These are phyloP conservation scores for Bembecia ichneumoniformis DNA, from an alignment of 2,888 invertebrate genomes.

Conservation along the genomic window DNA sequence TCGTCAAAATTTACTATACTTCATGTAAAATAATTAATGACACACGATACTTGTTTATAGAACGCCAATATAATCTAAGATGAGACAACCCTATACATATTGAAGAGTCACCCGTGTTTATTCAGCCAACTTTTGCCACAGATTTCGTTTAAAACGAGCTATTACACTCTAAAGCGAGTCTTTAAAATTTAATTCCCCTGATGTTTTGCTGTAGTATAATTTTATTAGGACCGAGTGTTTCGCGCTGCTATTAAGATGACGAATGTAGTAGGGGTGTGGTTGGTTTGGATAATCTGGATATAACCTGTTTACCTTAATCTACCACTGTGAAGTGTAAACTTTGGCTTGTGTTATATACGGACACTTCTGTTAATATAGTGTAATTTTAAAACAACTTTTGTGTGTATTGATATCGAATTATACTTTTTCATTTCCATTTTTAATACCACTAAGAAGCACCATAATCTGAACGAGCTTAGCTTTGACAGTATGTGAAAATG, in stretches of 20 bases:
- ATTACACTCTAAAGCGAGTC: constrained; percentile 11
- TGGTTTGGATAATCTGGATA: constrained; percentile 23
- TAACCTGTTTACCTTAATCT: constrained; percentile 11
- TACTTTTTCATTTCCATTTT: too few species aligned
- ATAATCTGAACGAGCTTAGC: constrained; percentile 4
- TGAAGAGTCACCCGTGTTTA: constrained; percentile 11
- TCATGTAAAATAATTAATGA: too few species aligned
- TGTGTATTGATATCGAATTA: too few species aligned
- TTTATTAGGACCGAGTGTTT: constrained; percentile 37
- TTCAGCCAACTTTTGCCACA: constrained; percentile 14
- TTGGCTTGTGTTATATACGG: not conserved
- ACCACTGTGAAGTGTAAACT: not conserved
- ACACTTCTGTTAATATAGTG: too few species aligned
- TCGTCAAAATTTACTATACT: too few species aligned
- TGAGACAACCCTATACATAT: not conserved
- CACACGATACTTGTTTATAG: too few species aligned
- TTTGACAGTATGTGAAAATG: constrained; percentile 44
- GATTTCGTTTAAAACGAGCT: constrained; percentile 24
- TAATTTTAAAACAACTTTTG: too few species aligned
- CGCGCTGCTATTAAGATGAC: constrained; percentile 31
- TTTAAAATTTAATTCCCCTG: constrained; percentile 42
- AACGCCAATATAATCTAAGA: too few species aligned
- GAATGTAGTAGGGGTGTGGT: constrained; percentile 20
- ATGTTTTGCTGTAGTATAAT: constrained; percentile 48
- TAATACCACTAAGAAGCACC: constrained; percentile 5